Percentiles rank a stretch among this genome's conserved stretches.
These are phyloP conservation scores for Anarsia innoxiella DNA, from an alignment of 2,888 invertebrate species.

Conservation along the genomic window DNA sequence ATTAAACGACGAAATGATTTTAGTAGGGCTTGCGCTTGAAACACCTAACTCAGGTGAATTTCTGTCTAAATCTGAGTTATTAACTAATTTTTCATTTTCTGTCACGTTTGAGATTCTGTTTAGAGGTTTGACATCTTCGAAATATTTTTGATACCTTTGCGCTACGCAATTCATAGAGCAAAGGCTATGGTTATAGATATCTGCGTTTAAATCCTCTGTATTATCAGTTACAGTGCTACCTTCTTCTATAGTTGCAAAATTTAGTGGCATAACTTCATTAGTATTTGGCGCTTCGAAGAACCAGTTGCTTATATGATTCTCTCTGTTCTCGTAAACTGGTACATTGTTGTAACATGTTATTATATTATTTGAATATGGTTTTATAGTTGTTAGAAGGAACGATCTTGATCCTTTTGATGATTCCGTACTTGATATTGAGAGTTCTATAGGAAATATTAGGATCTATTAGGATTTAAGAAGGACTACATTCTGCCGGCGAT, in stretches of 20 bases:
- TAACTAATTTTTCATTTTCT: slow-evolving; percentile 39
- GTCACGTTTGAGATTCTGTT: slow-evolving; percentile 18
- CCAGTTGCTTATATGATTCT: slow-evolving; percentile 10
- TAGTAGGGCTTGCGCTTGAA: neutral
- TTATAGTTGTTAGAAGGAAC: too few relatives aligned
- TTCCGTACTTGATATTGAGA: too few relatives aligned
- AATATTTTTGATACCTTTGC: slow-evolving; percentile 17
- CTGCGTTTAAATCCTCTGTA: too few relatives aligned
- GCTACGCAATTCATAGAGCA: slow-evolving; percentile 41
- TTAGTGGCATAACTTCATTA: slow-evolving; percentile 15
- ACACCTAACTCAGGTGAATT: slow-evolving; percentile 17
- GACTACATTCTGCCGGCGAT: too few relatives aligned
- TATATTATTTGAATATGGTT: too few relatives aligned
- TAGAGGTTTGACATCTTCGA: neutral
- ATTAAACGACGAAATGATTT: too few relatives aligned
- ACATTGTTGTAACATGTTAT: too few relatives aligned
- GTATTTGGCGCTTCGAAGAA: slow-evolving; percentile 7
- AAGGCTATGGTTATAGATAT: slow-evolving; percentile 25
- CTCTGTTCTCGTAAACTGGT: too few relatives aligned
- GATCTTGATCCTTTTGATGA: too few relatives aligned
- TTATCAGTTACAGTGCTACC: too few relatives aligned
- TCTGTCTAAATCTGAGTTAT: slow-evolving; percentile 38
- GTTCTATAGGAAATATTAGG: too few relatives aligned
- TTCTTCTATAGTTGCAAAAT: slow-evolving; percentile 12
- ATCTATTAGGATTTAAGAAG: too few relatives aligned